phyloP scores from a whole-genome alignment of 2,113 vertebrate genomes.

The Gnathonemus longibarbis region DNA sequence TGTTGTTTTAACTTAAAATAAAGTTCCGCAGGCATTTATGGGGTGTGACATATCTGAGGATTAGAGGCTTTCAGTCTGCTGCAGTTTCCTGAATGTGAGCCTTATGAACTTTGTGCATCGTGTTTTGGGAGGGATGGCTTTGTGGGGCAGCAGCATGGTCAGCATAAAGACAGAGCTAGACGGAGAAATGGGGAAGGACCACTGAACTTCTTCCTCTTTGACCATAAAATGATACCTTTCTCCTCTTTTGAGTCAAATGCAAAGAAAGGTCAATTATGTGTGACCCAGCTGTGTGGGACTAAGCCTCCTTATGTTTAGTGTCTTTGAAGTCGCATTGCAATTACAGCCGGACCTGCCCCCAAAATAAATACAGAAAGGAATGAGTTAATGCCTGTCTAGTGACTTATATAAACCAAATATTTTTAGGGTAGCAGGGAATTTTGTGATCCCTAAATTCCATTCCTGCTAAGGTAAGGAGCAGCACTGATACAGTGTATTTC shows the following conservation, averaged over 20 bases:
- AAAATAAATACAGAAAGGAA: background rate
- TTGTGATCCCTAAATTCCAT: background rate
- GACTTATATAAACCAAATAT: background rate
- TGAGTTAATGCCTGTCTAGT: background rate
- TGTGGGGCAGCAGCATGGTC: background rate
- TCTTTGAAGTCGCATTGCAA: background rate
- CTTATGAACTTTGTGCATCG: background rate
- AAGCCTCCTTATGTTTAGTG: background rate
- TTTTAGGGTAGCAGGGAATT: background rate
- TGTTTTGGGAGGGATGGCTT: background rate
- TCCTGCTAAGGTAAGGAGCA: background rate
- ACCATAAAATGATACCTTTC: background rate
- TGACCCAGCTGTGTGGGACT: background rate
- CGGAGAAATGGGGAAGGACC: background rate
- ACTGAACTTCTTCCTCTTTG: background rate
- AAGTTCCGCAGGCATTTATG: constrained; percentile 12
- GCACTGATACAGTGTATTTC: no score
- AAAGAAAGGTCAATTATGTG: background rate
- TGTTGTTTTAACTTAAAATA: constrained; percentile 25
- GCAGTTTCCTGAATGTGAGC: background rate
- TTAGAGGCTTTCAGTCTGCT: constrained; percentile 17
- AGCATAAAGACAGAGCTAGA: background rate
- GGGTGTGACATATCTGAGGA: constrained; percentile 13
- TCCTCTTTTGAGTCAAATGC: background rate
- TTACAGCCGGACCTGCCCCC: background rate